These are phyloP conservation scores for Cacoxenus indagator DNA, from an alignment of 2,888 invertebrate species.

Conservation along the genomic window DNA sequence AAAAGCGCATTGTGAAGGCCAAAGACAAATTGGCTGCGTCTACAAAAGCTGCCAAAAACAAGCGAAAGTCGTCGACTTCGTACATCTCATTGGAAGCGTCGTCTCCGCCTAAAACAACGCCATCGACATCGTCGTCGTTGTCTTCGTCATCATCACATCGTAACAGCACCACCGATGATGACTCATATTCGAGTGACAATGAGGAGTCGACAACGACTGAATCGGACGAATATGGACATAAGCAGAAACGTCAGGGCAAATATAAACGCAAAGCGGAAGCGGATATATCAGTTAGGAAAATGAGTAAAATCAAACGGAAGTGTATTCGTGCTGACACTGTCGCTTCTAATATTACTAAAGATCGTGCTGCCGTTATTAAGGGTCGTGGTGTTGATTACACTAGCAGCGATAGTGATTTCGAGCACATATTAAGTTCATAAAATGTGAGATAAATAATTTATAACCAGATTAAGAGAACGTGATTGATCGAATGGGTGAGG, in stretches of 20 bases:
- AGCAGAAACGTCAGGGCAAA: slow-evolving; percentile 64
- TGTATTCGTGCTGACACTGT: slow-evolving; percentile 54
- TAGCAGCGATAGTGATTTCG: slow-evolving; percentile 59
- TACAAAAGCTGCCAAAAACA: slow-evolving; percentile 34
- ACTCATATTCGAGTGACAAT: slow-evolving; percentile 68
- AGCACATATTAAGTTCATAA: slow-evolving; percentile 25
- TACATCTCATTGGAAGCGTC: slow-evolving; percentile 32
- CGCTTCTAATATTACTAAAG: too few species aligned
- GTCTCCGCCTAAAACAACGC: slow-evolving; percentile 30
- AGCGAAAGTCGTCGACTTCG: slow-evolving; percentile 24
- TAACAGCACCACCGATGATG: slow-evolving; percentile 31
- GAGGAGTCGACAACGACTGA: slow-evolving; percentile 68
- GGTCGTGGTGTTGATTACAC: slow-evolving; percentile 56
- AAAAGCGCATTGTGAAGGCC: too few species aligned
- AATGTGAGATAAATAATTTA: neutral
- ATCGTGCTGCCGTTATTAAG: too few species aligned
- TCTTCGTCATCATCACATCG: slow-evolving; percentile 12
- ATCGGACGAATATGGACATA: slow-evolving; percentile 63
- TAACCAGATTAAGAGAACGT: neutral
- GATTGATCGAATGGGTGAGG: neutral
- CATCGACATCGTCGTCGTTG: slow-evolving; percentile 34
- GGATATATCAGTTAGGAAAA: slow-evolving; percentile 56
- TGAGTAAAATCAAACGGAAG: slow-evolving; percentile 64
- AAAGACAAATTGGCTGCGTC: too few species aligned
- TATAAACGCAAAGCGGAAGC: slow-evolving; percentile 66